A percentile compares a stretch with the other conserved stretches of the same genome.
phyloP scores from a whole-genome alignment of 2,797 vertebrate genomes.

The Eurystomus glaucurus region DNA sequence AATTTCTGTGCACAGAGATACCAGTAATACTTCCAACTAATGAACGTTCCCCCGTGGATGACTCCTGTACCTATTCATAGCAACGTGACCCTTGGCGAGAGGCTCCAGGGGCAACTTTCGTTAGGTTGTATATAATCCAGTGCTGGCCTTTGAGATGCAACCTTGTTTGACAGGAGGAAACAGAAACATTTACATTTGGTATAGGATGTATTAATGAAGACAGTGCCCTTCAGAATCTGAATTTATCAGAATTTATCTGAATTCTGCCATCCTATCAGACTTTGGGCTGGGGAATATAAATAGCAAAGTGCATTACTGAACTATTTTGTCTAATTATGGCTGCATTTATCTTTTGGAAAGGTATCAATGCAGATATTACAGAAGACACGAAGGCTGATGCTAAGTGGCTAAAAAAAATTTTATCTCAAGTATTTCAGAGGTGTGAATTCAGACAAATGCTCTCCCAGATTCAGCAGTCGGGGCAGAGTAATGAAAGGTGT shows the following conservation, averaged over 20 bases:
- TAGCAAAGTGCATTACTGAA: neutral
- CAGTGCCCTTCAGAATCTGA: neutral
- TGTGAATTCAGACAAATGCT: neutral
- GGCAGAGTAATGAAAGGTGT: neutral
- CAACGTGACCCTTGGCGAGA: neutral
- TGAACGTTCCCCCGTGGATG: neutral
- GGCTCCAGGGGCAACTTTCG: neutral
- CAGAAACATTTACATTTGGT: neutral
- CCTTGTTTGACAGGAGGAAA: neutral
- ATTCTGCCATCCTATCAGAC: neutral
- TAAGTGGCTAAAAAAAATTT: neutral
- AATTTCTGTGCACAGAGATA: neutral
- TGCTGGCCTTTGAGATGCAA: neutral
- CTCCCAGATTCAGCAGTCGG: neutral
- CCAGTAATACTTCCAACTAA: neutral
- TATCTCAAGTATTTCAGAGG: neutral
- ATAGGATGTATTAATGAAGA: neutral
- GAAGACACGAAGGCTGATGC: neutral
- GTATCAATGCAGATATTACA: neutral
- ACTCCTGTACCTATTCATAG: neutral
- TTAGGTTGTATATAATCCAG: neutral
- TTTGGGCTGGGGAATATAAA: constrained; percentile 14
- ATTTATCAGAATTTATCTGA: neutral
- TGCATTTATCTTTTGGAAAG: neutral
- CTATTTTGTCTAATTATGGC: constrained; percentile 32